These are phyloP conservation scores for Yponomeuta cagnagella DNA, from an alignment of 2,888 invertebrate genomes.

Conservation along the genomic window DNA sequence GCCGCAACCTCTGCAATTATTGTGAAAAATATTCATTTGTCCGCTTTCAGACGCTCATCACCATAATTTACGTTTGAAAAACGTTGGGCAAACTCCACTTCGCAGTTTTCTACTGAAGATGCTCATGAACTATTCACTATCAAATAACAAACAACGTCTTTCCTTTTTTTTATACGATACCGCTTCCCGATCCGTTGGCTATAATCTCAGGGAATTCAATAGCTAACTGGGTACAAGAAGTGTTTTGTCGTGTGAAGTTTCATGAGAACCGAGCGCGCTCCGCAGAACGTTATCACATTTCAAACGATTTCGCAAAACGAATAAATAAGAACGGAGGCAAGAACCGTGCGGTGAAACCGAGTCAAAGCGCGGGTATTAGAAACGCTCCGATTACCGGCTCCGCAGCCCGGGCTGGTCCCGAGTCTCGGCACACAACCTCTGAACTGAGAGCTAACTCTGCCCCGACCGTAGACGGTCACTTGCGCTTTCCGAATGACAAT, in stretches of 20 bases:
- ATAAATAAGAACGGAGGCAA: constrained; percentile 72
- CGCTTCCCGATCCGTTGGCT: constrained; percentile 34
- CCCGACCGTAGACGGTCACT: too few relatives aligned
- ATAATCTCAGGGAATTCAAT: constrained; percentile 60
- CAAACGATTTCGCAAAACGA: constrained; percentile 75
- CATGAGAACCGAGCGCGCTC: constrained; percentile 56
- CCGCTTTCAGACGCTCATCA: constrained; percentile 48
- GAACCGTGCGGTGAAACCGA: constrained; percentile 74
- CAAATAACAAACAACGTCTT: constrained; percentile 21
- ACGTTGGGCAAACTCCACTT: neutral
- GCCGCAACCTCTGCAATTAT: constrained; percentile 62
- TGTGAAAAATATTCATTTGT: constrained; percentile 71
- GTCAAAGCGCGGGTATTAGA: constrained; percentile 74
- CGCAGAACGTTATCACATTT: constrained; percentile 71
- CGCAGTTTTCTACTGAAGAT: constrained; percentile 3
- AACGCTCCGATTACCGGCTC: constrained; percentile 72
- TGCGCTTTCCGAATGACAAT: too few relatives aligned
- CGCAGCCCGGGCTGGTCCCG: constrained; percentile 27
- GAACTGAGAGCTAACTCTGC: neutral
- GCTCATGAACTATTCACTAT: constrained; percentile 6
- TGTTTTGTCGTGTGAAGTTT: constrained; percentile 57
- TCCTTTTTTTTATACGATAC: constrained; percentile 44
- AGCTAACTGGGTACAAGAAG: constrained; percentile 56
- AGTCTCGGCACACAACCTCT: constrained; percentile 12
- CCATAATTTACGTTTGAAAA: constrained; percentile 38